A percentile compares a stretch with the other conserved stretches of the same genome.
These are phyloP conservation scores for Thermophis baileyi DNA, from an alignment of 2,113 vertebrate species.

Conservation along the genomic window DNA sequence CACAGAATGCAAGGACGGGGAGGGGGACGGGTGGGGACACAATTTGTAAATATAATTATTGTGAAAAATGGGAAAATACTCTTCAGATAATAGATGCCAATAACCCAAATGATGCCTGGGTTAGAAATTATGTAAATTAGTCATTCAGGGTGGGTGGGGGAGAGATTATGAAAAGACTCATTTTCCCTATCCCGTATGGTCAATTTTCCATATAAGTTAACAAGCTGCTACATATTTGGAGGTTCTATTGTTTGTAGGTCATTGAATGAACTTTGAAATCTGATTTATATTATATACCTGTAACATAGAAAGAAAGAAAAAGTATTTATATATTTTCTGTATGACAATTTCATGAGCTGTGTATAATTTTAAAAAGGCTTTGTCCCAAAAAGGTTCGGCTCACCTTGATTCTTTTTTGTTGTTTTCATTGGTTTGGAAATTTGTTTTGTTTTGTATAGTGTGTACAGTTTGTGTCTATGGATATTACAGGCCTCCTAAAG, in stretches of 20 bases:
- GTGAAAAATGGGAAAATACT: conserved; percentile 7
- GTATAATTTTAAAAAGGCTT: conserved; percentile 82
- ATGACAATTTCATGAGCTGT: conserved; percentile 91
- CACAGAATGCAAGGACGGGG: conserved; percentile 57
- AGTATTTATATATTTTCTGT: conserved; percentile 99
- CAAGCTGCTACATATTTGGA: conserved; percentile 81
- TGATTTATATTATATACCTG: conserved; percentile 98
- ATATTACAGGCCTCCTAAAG: conserved; percentile 90
- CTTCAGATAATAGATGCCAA: conserved; percentile 61
- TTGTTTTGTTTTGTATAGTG: conserved; percentile 78
- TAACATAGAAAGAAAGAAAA: conserved; percentile 92
- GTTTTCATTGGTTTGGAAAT: conserved; percentile 60
- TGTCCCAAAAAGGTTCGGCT: conserved; percentile 76
- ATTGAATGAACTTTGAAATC: conserved; percentile 86
- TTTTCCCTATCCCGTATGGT: conserved; percentile 52
- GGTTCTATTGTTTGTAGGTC: conserved; percentile 80
- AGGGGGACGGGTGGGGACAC: too few species aligned
- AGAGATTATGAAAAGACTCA: conserved; percentile 58
- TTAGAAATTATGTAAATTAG: conserved; percentile 56
- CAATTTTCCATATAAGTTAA: conserved; percentile 61
- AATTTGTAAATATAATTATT: conserved; percentile 39
- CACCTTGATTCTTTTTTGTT: conserved; percentile 71
- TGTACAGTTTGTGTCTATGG: conserved; percentile 91
- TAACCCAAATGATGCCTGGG: conserved; percentile 51
- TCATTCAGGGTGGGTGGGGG: conserved; percentile 57